phyloP scores from a whole-genome alignment of 2,888 invertebrate genomes.

The Sylvicola cinctus region DNA sequence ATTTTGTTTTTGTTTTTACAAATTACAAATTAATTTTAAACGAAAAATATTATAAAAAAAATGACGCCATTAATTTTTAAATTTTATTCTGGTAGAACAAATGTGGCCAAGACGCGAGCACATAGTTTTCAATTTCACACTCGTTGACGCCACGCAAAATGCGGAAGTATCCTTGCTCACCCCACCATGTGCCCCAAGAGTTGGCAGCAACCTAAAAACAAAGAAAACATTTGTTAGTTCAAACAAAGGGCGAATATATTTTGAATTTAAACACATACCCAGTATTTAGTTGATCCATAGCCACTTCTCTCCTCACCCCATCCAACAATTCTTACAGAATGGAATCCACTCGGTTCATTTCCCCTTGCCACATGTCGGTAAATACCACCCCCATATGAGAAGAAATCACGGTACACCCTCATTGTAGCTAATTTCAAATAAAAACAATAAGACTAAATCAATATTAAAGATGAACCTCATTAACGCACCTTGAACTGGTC shows the following conservation, averaged over 20 bases:
- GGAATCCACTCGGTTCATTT: constrained; percentile 44
- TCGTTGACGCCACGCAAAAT: constrained; percentile 70
- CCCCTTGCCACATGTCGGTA: constrained; percentile 45
- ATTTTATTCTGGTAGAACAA: constrained; percentile 5
- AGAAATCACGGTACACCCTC: constrained; percentile 82
- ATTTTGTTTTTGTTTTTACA: too few species aligned
- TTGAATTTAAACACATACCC: constrained; percentile 40
- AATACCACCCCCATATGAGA: constrained; percentile 67
- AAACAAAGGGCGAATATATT: neutral
- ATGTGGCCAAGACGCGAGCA: constrained; percentile 51
- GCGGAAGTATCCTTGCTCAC: constrained; percentile 76
- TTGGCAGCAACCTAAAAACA: constrained; percentile 65
- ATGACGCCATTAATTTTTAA: too few species aligned
- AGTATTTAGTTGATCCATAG: constrained; percentile 47
- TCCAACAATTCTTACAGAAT: constrained; percentile 80
- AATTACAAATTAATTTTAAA: too few species aligned
- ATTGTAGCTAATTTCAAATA: constrained; percentile 48
- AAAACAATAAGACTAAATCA: constrained; percentile 1
- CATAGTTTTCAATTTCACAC: constrained; percentile 76
- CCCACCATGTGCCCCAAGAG: constrained; percentile 87
- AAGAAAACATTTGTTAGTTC: constrained; percentile 2
- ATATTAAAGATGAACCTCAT: too few species aligned
- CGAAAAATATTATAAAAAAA: too few species aligned
- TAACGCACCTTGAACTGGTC: constrained; percentile 69
- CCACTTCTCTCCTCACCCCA: constrained; percentile 60